phyloP scores from a whole-genome alignment of 2,888 invertebrate genomes.

The Boloria euphrosyne region DNA sequence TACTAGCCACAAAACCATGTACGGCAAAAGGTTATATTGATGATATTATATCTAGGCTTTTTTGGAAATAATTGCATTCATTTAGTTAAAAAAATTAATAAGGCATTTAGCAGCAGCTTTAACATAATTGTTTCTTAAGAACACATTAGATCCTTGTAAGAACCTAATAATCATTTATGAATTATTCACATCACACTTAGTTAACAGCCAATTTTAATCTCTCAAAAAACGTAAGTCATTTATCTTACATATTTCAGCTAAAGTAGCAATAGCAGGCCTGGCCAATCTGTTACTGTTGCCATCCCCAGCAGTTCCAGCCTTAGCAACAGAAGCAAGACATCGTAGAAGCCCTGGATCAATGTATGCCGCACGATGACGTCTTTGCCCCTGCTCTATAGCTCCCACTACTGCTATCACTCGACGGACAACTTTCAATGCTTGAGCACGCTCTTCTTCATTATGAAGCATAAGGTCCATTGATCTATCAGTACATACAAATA shows the following conservation, averaged over 20 bases:
- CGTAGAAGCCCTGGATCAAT: conserved; percentile 90
- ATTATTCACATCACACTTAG: no score
- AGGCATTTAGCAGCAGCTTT: no score
- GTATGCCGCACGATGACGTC: conserved; percentile 85
- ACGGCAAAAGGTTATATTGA: no score
- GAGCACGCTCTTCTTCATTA: conserved; percentile 96
- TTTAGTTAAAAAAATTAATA: no score
- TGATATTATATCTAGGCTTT: no score
- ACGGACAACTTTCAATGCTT: conserved; percentile 93
- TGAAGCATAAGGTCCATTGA: conserved; percentile 94
- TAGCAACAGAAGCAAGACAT: conserved; percentile 91
- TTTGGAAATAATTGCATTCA: no score
- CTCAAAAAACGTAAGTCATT: not conserved
- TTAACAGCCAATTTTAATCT: no score
- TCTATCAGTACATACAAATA: conserved; percentile 68
- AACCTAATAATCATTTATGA: no score
- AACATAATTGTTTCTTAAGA: no score
- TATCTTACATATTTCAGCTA: conserved; percentile 91
- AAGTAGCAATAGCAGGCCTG: conserved; percentile 91
- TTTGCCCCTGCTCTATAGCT: conserved; percentile 84
- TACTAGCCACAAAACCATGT: no score
- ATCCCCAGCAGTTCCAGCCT: conserved; percentile 88
- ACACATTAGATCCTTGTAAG: no score
- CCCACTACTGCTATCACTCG: conserved; percentile 72
- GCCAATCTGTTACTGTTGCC: conserved; percentile 89